Evolutionary conservation across 53 echinoderm and acorn worm genomes (phyloP).

Genomic region (Holothuria leucospilota): DNA sequence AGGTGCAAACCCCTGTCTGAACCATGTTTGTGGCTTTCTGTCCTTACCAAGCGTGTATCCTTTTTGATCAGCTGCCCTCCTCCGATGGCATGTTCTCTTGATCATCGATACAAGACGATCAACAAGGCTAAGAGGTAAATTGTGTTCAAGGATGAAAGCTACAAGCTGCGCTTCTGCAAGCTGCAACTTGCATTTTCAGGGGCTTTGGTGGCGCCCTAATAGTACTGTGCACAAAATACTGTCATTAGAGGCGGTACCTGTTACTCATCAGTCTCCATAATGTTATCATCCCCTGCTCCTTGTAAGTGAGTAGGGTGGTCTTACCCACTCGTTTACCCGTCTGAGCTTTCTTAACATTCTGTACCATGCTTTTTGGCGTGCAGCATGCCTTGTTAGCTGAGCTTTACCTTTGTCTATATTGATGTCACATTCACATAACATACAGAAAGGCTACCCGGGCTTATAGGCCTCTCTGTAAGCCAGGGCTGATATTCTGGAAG

Average conservation of each 20-base stretch:
- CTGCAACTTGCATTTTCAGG: background rate
- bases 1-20: constrained; percentile 42
- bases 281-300: too few species aligned
- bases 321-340: too few species aligned
- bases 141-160: constrained; percentile 57
- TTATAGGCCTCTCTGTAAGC: constrained; percentile 23
- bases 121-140: constrained; percentile 31
- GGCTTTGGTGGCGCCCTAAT: background rate
- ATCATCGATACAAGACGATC: constrained; percentile 50
- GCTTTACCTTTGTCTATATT: constrained; percentile 27
- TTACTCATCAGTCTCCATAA: too few species aligned
- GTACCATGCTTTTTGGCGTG: constrained; percentile 22
- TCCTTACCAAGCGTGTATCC: constrained; percentile 41
- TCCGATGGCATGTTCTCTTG: constrained; percentile 29
- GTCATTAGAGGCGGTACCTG: too few species aligned
- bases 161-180: constrained; percentile 49
- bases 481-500: constrained; percentile 5
- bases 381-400: constrained; percentile 1
- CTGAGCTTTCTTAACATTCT: background rate
- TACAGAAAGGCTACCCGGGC: constrained; percentile 11
- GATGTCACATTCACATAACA: constrained; percentile 47
- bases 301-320: too few species aligned
- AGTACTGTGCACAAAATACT: too few species aligned
- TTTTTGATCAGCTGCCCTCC: constrained; percentile 40
- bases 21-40: constrained; percentile 55